Base-by-base conservation (phyloP, 2,888 invertebrate species). In the Cyclophora albipunctata region DNA sequence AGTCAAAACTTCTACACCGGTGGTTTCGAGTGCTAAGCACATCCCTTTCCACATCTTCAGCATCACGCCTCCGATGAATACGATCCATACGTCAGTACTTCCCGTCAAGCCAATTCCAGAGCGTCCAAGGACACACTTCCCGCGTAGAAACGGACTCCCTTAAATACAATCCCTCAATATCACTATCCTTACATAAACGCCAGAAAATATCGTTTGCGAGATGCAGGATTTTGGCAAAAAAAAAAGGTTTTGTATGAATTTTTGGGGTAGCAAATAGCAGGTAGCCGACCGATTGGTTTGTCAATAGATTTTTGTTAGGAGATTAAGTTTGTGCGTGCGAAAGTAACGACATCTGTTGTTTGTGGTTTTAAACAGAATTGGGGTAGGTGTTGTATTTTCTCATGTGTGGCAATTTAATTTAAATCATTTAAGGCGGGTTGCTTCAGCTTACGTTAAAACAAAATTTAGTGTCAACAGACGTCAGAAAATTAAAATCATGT, bases 1-100 rank as follows among this genome's bases (percentile, higher is more conserved):
- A 79, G 85, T 84, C 85, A 84, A 81, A 80, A 62, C 60, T 77
- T 78, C 85, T 86, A 85, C 85, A 64, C 55, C 84, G 71, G 86
- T 85, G 78, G 75, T 55, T 68, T 75, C 60, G 85, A 81, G 81
- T 75, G 84, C 76, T 61, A 49, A 47, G 77, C 83, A 81, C 86
- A 67, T 74, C 85, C 69, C 81, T 83, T 84, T 81, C 75, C 67
- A 67, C 77, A 80, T 69, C 81, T 5, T 72, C 64, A 72, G 76
- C 73, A 50, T 55, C 46, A 49, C 56, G 72, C 74, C 69, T 53
- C 65, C 66, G 72, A 75, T 71, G 76, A 37, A 65, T 52, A 65
- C 70, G 78, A 50, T 79, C 75, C 76, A 63, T 80, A 83, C 78
- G 52, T 54, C 34, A 72, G 82, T 81, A 84, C 66, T 72, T 81